Base-by-base conservation (phyloP, 2,113 vertebrate species). In the Corydoras sp. region DNA sequence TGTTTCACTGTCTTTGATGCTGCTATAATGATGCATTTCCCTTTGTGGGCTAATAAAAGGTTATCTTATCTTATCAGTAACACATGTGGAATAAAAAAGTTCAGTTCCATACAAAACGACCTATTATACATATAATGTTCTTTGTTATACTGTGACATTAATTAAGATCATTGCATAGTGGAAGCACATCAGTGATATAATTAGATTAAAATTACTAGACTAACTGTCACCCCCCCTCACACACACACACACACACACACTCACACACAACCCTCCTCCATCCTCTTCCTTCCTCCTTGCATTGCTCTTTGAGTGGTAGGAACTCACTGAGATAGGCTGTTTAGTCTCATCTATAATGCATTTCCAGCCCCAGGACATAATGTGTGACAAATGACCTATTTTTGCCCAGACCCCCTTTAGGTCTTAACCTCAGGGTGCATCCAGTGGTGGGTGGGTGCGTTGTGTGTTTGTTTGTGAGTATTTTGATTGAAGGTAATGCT, bases 361-460 rank as follows among this genome's bases (percentile, higher is more conserved):
- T 85, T 77, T 75, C 73, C 82, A 85, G 85, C 88, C 85, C 84
- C 75, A 76, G 86, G 89, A 90, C 88, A 88, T 86, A 83, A 88
- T 88, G 87, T 87, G 88, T 91, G 88, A 89, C 87, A 90, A 90
- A 89, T 90, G 89, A 90, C 89, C 89, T 90, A 90, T 91, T 91
- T 91, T 85, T 88, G 85, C 77, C 78, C 83, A 86, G 88, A 89
- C 87, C 87, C 85, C 85, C 85, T 85, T 77, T 71, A 81, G 87
- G 87, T 82, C 81, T 78, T 87, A 83, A 88, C 87, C 86, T 79
- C 79, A 73, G 85, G 77, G 73, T 73, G 74, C 13, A 63, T 11
- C 51, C 14, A 30, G 56, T 10, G n/a, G 65, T 65, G 69, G 10
- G 65, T 7, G 64, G 10, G 31, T 15, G 18, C 5, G n/a, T 10